Evolutionary conservation across 1,140 invertebrate species (phyloP).

Genomic region (Eumeta japonica): DNA sequence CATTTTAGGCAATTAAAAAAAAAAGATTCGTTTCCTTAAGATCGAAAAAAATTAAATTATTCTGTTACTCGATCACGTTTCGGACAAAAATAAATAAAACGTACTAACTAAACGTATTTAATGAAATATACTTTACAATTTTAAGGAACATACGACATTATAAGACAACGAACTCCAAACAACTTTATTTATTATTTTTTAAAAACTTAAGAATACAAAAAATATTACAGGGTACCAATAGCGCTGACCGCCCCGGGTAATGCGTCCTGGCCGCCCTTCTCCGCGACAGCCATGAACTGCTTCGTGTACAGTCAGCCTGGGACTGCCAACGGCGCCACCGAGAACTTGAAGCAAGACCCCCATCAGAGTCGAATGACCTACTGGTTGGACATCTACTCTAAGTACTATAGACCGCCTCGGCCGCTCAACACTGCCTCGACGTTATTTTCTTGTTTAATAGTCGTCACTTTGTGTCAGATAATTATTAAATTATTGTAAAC

Average conservation of each 20-base stretch:
- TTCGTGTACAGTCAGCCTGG: too few species aligned
- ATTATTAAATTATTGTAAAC: too few species aligned
- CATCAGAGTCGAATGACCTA: conserved; percentile 22
- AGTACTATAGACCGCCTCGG: conserved; percentile 18
- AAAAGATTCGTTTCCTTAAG: neutral
- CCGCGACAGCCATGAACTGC: too few species aligned
- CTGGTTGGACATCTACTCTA: conserved; percentile 21
- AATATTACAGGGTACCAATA: too few species aligned
- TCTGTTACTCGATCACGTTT: too few species aligned
- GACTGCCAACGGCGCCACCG: neutral
- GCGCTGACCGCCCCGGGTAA: too few species aligned
- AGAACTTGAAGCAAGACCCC: conserved; percentile 10
- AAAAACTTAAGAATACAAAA: neutral
- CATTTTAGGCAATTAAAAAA: neutral
- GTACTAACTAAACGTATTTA: neutral
- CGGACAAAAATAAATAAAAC: neutral
- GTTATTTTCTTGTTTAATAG: too few species aligned
- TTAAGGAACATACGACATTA: neutral
- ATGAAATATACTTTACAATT: neutral
- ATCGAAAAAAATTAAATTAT: too few species aligned
- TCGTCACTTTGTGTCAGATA: too few species aligned
- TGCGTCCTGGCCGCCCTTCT: too few species aligned
- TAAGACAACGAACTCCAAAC: neutral
- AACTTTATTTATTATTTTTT: neutral
- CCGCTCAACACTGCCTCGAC: too few species aligned